phyloP scores from a whole-genome alignment of 2,888 invertebrate genomes.

The Euplagia quadripunctaria region DNA sequence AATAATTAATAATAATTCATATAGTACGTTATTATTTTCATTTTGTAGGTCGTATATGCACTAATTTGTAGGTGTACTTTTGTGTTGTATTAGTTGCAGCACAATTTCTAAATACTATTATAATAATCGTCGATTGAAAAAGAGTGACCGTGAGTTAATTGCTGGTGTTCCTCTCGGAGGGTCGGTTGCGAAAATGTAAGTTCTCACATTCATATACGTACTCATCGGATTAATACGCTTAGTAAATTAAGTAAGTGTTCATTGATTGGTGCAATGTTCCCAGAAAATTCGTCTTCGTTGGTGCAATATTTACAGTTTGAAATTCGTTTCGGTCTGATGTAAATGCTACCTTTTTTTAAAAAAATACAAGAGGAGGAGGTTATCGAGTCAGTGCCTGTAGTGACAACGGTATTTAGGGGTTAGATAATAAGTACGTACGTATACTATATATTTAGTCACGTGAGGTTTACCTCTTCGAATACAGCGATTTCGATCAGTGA shows the following conservation, averaged over 20 bases:
- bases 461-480: too few relatives aligned
- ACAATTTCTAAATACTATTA: conserved; percentile 8
- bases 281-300: neutral
- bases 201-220: conserved; percentile 12
- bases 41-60: too few relatives aligned
- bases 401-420: too few relatives aligned
- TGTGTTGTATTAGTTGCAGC: neutral
- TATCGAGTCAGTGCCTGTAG: too few relatives aligned
- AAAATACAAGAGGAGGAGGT: too few relatives aligned
- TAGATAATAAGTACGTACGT: too few relatives aligned
- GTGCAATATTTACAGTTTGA: neutral
- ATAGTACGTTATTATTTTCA: too few relatives aligned
- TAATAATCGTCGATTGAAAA: conserved; percentile 3
- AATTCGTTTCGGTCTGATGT: neutral
- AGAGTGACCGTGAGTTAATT: conserved; percentile 13
- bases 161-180: neutral
- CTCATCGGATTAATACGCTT: conserved; percentile 10
- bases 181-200: conserved; percentile 12
- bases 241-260: conserved; percentile 4
- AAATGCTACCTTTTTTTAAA: neutral
- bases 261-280: conserved; percentile 10
- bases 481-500: too few relatives aligned
- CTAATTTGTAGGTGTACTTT: neutral
- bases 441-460: too few relatives aligned
- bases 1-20: too few relatives aligned